Conservation (phyloP, 64 coral and sea anemone species). For the Trachythela sp. region DNA sequence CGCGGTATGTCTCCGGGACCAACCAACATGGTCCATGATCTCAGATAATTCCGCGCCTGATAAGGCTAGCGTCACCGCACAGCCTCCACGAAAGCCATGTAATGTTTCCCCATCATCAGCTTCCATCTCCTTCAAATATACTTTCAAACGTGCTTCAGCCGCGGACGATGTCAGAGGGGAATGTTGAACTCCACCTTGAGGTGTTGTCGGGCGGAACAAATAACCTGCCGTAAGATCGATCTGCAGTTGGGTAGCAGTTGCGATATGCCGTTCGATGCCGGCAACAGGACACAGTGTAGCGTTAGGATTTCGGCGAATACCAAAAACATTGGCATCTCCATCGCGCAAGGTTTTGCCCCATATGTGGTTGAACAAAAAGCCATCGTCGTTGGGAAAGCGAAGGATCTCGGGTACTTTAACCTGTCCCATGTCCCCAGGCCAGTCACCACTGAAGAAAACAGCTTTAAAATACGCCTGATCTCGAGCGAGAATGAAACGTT, state of each 20-base stretch:
- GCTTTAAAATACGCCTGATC: no score
- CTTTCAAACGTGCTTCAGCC: not conserved
- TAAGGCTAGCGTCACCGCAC: not conserved
- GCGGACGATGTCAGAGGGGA: not conserved
- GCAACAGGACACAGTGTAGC: no score
- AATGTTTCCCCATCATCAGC: not conserved
- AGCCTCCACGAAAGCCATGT: not conserved
- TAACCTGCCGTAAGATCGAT: not conserved
- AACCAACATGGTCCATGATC: not conserved
- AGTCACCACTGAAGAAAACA: no score
- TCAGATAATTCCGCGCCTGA: not conserved
- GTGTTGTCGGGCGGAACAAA: not conserved
- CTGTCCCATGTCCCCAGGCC: no score
- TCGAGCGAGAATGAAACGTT: no score
- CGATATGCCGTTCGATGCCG: not conserved
- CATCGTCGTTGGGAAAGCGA: no score
- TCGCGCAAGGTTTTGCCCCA: no score
- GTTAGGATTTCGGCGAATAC: no score
- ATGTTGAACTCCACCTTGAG: not conserved
- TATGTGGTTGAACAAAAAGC: no score
- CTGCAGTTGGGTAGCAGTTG: not conserved
- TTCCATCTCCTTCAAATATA: not conserved
- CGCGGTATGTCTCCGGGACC: not conserved
- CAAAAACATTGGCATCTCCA: no score
- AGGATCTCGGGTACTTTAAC: no score